Evolutionary conservation across 2,888 invertebrate species (phyloP), one percentile per base, ranked within the genome.

Genomic region (Philopedon plagiatum): DNA sequence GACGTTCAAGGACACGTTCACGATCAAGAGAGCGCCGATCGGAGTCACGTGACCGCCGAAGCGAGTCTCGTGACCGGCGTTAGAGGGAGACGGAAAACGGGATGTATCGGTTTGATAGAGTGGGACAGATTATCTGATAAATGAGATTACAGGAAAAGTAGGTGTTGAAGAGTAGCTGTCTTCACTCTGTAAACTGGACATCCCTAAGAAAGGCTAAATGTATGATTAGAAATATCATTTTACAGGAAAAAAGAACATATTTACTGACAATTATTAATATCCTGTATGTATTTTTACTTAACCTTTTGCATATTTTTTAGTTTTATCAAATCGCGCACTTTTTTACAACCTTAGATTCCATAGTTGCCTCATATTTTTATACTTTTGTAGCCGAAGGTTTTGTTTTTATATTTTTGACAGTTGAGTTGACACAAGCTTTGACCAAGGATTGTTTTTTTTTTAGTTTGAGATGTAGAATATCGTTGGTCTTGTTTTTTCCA

Each of bases 31-130:
- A 74, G 23, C 72, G 72, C 9, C 57, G 67, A 23, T 68, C 67
- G 73, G 89, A 89, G 80, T 86, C 89, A 77, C 85, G 88, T 76
- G 89, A 72, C 23, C 60, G 88, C 82, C 87, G 89, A 77, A 88
- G 89, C 61, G 88, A 89, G 79, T 89, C 89, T 21, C 86, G 89
- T 77, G 89, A 89, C 81, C 87, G 89, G 65, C 88, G 89, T 80
- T 89, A 86, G 77, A 32, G 2, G 37, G 34, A 57, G 26, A 18
- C 11, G 5, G 5, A 29, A 13, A 21, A 9, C 9, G 9, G 21
- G 21, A 21, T 11, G 5, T 1, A 21, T 54, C 9, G 8, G 9
- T 54, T 29, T 11, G 21, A 51, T 13, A 29, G 26, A 51, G 51
- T 51, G 26, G 13, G 26, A 13, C 11, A n/a, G 2, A 4, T 46